phyloP scores from a whole-genome alignment of 2,888 invertebrate species.

The Diaprepes abbreviatus region DNA sequence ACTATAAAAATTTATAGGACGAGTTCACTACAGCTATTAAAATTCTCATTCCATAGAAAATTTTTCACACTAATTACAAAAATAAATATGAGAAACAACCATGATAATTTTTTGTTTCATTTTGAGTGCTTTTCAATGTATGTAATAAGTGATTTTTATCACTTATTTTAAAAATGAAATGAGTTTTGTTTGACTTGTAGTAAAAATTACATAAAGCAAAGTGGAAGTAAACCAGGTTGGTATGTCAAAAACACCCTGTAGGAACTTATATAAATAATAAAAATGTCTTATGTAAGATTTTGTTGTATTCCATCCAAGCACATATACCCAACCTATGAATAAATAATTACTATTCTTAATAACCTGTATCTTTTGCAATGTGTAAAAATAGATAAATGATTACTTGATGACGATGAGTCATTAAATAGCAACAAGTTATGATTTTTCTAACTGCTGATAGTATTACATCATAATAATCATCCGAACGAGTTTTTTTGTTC shows the following conservation, averaged over 20 bases:
- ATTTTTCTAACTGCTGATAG: not conserved
- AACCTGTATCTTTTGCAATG: conserved; percentile 1
- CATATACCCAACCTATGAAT: not conserved
- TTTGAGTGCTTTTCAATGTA: too few species aligned
- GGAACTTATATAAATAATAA: not conserved
- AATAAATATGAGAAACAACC: too few species aligned
- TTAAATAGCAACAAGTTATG: conserved; percentile 3
- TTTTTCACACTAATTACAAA: too few species aligned
- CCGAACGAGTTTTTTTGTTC: not conserved
- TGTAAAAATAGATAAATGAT: conserved; percentile 9
- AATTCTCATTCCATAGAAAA: too few species aligned
- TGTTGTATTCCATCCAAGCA: not conserved
- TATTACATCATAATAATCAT: conserved; percentile 2
- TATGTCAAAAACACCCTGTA: not conserved
- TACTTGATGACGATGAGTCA: conserved; percentile 3
- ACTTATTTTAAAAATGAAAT: too few species aligned
- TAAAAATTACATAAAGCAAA: too few species aligned
- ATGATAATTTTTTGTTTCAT: too few species aligned
- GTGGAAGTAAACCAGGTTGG: too few species aligned
- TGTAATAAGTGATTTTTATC: too few species aligned
- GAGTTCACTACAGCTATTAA: too few species aligned
- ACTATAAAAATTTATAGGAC: too few species aligned
- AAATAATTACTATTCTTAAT: not conserved
- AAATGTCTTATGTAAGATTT: not conserved
- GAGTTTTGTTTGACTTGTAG: too few species aligned